Evolutionary conservation across 1,140 invertebrate genomes (phyloP).

Genomic region (Ectropis grisescens): DNA sequence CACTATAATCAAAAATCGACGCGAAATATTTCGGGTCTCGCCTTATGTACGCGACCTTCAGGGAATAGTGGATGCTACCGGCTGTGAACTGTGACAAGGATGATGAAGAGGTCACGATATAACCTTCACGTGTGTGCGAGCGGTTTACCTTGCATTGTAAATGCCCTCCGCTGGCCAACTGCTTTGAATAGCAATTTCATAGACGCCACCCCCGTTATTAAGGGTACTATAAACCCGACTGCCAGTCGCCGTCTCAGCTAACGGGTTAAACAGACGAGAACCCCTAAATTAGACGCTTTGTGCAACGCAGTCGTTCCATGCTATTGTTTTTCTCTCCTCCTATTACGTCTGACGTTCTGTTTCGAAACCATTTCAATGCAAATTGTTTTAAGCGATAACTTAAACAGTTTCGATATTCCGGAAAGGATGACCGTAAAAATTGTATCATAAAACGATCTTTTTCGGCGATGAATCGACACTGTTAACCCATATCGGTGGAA

Average conservation of each 20-base stretch:
- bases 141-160: conserved; percentile 34
- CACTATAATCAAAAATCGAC: no score
- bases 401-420: no score
- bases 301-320: conserved; percentile 15
- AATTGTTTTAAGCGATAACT: no score
- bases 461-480: conserved; percentile 33
- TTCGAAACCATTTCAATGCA: conserved; percentile 1
- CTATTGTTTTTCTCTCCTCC: conserved; percentile 7
- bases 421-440: no score
- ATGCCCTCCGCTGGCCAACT: conserved; percentile 22
- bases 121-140: conserved; percentile 33
- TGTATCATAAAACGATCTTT: conserved; percentile 48
- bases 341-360: conserved; percentile 1
- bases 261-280: conserved; percentile 26
- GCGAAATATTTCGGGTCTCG: no score
- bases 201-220: conserved; percentile 36
- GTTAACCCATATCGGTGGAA: conserved; percentile 43
- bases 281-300: conserved; percentile 21
- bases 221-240: conserved; percentile 34
- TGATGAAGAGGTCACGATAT: conserved; percentile 25
- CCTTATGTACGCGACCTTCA: no score
- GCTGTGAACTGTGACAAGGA: conserved; percentile 17
- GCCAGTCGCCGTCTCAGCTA: conserved; percentile 27
- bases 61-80: conserved; percentile 10
- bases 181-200: conserved; percentile 42